These are phyloP conservation scores for Hybos culiciformis DNA, from an alignment of 2,888 invertebrate species.

Conservation along the genomic window DNA sequence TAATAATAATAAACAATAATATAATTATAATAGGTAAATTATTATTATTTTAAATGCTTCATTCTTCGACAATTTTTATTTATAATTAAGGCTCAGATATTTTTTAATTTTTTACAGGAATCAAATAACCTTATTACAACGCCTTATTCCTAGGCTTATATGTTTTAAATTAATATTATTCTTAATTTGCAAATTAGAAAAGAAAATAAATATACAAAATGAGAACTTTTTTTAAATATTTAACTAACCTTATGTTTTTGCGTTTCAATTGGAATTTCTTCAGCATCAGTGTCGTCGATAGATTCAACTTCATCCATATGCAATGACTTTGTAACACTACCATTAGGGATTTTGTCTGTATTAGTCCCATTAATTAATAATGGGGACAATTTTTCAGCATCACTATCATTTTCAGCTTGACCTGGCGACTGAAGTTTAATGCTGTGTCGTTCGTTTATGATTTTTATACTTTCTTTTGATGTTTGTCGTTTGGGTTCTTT, in stretches of 20 bases:
- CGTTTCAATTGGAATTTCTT: slow-evolving; percentile 21
- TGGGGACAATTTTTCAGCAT: slow-evolving; percentile 70
- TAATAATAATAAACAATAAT: no score
- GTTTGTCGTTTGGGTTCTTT: slow-evolving; percentile 34
- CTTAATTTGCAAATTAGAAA: no score
- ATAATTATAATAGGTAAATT: no score
- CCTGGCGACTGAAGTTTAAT: slow-evolving; percentile 18
- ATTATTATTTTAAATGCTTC: no score
- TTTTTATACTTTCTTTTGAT: slow-evolving; percentile 41
- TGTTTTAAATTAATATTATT: no score
- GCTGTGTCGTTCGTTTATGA: slow-evolving; percentile 45
- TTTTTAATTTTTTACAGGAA: no score
- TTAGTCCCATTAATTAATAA: slow-evolving; percentile 41
- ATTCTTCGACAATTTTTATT: no score
- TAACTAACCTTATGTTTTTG: neutral
- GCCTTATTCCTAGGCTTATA: no score
- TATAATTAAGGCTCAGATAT: no score
- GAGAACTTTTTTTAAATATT: neutral
- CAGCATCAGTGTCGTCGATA: slow-evolving; percentile 48
- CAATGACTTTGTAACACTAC: slow-evolving; percentile 18
- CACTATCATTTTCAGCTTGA: slow-evolving; percentile 51
- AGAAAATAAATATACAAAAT: no score
- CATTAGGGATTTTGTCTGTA: slow-evolving; percentile 5
- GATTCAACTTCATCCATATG: slow-evolving; percentile 41
- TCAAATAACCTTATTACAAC: no score